These are phyloP conservation scores for Athripsodes cinereus DNA, from an alignment of 2,888 invertebrate genomes.

Conservation along the genomic window DNA sequence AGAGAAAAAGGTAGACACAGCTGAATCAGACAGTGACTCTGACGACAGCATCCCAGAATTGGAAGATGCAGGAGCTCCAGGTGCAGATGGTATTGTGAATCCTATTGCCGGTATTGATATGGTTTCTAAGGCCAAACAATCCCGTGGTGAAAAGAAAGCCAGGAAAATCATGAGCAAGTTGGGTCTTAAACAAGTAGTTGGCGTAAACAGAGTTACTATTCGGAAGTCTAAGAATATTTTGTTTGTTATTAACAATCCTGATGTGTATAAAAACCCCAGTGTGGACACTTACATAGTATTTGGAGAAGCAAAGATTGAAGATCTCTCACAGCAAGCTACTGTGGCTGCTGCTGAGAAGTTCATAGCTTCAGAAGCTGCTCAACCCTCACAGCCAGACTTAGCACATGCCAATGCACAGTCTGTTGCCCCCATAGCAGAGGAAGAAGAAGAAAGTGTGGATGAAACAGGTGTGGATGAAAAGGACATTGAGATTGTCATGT, in stretches of 20 bases:
- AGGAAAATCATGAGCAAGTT: constrained; percentile 98
- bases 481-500: constrained; percentile 97
- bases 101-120: constrained; percentile 66
- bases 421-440: constrained; percentile 87
- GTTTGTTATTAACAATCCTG: constrained; percentile 98
- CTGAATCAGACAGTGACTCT: constrained; percentile 77
- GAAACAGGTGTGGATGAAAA: constrained; percentile 96
- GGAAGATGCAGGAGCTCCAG: constrained; percentile 72
- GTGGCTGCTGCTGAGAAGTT: constrained; percentile 98
- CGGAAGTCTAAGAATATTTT: constrained; percentile 98
- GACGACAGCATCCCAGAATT: constrained; percentile 87
- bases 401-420: constrained; percentile 64
- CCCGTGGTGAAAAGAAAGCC: constrained; percentile 97
- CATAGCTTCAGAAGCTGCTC: constrained; percentile 83
- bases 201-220: constrained; percentile 95
- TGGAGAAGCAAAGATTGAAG: constrained; percentile 99
- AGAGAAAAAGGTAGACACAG: constrained; percentile 87
- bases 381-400: constrained; percentile 58
- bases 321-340: constrained; percentile 92
- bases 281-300: constrained; percentile 99
- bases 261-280: constrained; percentile 96
- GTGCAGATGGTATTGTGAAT: constrained; percentile 61
- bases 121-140: constrained; percentile 94
- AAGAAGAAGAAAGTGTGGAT: constrained; percentile 90
- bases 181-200: constrained; percentile 89